Evolutionary conservation across 2,888 invertebrate species (phyloP).

Genomic region (Leptinotarsa haldemani): DNA sequence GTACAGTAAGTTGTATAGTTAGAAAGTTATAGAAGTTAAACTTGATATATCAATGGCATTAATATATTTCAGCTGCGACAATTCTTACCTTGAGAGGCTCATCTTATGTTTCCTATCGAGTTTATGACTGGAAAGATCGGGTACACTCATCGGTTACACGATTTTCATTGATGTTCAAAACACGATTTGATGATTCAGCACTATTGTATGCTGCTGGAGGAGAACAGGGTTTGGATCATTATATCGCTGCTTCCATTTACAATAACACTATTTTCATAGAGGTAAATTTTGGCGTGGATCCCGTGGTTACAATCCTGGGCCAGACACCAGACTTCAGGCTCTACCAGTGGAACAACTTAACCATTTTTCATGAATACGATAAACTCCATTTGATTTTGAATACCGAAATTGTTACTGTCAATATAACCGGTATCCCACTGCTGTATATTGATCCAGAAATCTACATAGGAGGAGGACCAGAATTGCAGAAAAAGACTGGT

Average conservation of each 20-base stretch:
- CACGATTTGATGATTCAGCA: slow-evolving; percentile 90
- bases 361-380: slow-evolving; percentile 83
- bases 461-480: slow-evolving; percentile 81
- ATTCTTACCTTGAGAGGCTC: slow-evolving; percentile 89
- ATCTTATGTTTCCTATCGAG: slow-evolving; percentile 91
- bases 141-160: slow-evolving; percentile 88
- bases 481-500: slow-evolving; percentile 82
- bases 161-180: slow-evolving; percentile 91
- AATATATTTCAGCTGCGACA: slow-evolving; percentile 77
- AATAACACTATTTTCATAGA: slow-evolving; percentile 87
- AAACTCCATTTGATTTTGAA: slow-evolving; percentile 82
- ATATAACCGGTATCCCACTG: slow-evolving; percentile 78
- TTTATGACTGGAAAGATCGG: slow-evolving; percentile 92
- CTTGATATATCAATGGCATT: not conserved
- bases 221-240: slow-evolving; percentile 87
- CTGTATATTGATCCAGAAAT: slow-evolving; percentile 94
- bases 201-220: slow-evolving; percentile 94
- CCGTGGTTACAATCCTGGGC: slow-evolving; percentile 75
- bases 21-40: not conserved
- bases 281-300: slow-evolving; percentile 87
- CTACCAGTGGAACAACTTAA: slow-evolving; percentile 87
- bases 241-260: slow-evolving; percentile 88
- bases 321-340: slow-evolving; percentile 76
- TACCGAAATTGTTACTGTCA: slow-evolving; percentile 75
- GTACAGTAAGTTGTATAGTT: slow-evolving; percentile 75